Evolutionary conservation across 2,113 vertebrate genomes (phyloP), one percentile per base, ranked within the genome.

Genomic region (Rhea pennata): DNA sequence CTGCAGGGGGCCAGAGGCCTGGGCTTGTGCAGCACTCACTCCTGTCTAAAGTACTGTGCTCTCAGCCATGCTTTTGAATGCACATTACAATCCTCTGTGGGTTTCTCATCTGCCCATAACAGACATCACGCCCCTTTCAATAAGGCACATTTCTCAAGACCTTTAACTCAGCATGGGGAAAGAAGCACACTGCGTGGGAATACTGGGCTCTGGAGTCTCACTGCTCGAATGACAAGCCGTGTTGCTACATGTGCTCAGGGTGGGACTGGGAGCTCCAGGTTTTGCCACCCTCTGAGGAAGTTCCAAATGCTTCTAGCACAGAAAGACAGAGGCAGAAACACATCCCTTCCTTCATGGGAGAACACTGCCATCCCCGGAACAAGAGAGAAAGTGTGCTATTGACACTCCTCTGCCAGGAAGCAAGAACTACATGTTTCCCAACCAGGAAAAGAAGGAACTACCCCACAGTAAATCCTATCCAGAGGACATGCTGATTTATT

Each of bases 31-130:
- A 51, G 73, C 23, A 3, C 53, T 6, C 7, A 9, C 58, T 48
- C 40, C 40, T 31, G 51, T 6, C 44, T 4, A 2, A 29, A 29
- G 42, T 5, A 7, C 29, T 2, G 6, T 62, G 64, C 54, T 39
- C n/a, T 56, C n/a, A 44, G 76, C n/a, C 56, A 36, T 0, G 4
- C 40, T 58, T 46, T n/a, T 0, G 1, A 51, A 26, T 0, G 11
- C 12, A 2, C 44, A 42, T 12, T 21, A 71, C 71, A 58, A 50
- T 42, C 23, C 50, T 64, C 16, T 15, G 0, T 1, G 33, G 54
- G 33, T 53, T 72, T 40, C 53, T 69, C 12, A 14, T 1, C n/a
- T 39, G n/a, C 22, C 19, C 22, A 12, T 2, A 46, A 50, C 20
- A 36, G 70, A 75, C 62, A 86, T 15, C 10, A 13, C 42, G 26